Base-by-base conservation (phyloP, 2,797 vertebrate species). In the Galaxias olidus region DNA sequence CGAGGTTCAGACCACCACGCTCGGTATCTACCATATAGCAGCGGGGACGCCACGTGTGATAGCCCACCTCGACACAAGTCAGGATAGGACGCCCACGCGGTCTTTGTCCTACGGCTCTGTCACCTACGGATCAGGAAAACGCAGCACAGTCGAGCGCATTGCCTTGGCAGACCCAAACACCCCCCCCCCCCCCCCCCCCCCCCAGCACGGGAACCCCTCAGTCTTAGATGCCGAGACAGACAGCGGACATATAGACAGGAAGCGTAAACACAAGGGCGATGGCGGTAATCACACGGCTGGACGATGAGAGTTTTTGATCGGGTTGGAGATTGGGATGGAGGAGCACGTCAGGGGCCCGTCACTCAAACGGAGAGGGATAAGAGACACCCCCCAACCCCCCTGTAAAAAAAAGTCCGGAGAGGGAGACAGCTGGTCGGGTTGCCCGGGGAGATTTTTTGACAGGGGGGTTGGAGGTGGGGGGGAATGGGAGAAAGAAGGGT, bases 41-140 rank as follows among this genome's bases (percentile, higher is more conserved):
- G 85, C 65, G 19, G 19, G 11, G 18, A 44, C 1, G 10, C 88
- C 78, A 85, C 81, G 89, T 90, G 88, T 88, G 89, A 90, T 84
- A 68, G 47, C 64, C 77, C 73, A 77, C 79, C 77, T 78, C 66
- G 60, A 74, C 68, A 74, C 30, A 71, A 56, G 47, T 60, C 69
- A 71, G 76, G 82, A 83, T 49, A 73, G 74, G 78, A 68, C 51
- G 47, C 64, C 64, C 19, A 42, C 55, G 14, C 20, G 45, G 18
- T 63, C 76, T 82, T 81, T 1, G 30, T 48, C 75, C 15, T n/a
- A 56, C 8, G 9, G 19, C 42, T 68, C 71, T 71, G 65, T 64
- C n/a, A 64, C 75, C 70, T 77, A 82, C 66, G 67, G 57, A 68
- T 30, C 53, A 4, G 51, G 69, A 42, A 7, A 11, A 69, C 68